phyloP scores from a whole-genome alignment of 1,140 invertebrate species.

The Trichonephila clavipes region DNA sequence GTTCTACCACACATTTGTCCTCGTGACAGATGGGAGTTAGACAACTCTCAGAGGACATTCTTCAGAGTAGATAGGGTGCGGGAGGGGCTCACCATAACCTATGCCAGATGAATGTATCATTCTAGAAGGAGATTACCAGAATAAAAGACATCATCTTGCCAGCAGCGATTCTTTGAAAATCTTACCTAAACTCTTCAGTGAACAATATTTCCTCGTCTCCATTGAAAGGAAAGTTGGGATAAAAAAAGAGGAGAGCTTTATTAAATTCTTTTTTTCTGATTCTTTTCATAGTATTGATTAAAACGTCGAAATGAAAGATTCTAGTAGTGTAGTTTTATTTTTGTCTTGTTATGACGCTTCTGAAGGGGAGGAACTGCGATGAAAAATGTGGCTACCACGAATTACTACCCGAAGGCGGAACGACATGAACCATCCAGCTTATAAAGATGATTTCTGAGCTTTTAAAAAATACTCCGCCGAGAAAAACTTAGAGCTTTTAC shows the following conservation, averaged over 20 bases:
- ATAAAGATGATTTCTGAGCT: constrained; percentile 57
- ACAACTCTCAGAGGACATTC: constrained; percentile 41
- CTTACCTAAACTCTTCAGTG: constrained; percentile 26
- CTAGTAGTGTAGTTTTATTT: constrained; percentile 7
- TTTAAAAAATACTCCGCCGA: constrained; percentile 24
- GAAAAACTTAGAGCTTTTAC: constrained; percentile 39
- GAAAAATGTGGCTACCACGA: constrained; percentile 38
- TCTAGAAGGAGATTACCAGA: constrained; percentile 47
- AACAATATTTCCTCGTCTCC: constrained; percentile 29
- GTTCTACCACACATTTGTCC: constrained; percentile 51
- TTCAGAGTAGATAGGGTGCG: neutral
- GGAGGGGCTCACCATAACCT: constrained; percentile 37
- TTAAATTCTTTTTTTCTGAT: constrained; percentile 8
- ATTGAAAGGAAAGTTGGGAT: neutral
- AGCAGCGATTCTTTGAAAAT: constrained; percentile 47
- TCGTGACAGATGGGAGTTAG: constrained; percentile 44
- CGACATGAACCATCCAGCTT: constrained; percentile 44
- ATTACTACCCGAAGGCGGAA: constrained; percentile 43
- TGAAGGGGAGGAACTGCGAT: neutral
- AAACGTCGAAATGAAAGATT: constrained; percentile 66
- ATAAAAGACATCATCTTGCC: constrained; percentile 52
- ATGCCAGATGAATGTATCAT: constrained; percentile 51
- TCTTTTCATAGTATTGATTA: constrained; percentile 56
- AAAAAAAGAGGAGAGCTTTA: constrained; percentile 1
- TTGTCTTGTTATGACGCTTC: constrained; percentile 51